Base-by-base conservation (phyloP, 2,113 vertebrate genomes). In the Rhodinocichla rosea region DNA sequence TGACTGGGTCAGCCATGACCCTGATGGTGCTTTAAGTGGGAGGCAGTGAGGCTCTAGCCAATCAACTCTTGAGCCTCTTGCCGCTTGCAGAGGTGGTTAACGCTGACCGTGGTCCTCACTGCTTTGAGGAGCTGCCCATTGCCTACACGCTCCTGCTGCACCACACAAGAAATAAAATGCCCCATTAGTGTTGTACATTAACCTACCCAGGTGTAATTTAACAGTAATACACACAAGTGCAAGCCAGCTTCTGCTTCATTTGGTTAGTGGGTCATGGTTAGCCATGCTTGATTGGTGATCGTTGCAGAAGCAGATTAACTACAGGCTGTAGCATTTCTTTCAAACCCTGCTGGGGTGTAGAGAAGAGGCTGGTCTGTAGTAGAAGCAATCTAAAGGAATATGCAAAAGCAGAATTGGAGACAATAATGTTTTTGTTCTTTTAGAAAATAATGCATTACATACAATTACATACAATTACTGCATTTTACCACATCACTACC, bases 241-340 rank as follows among this genome's bases (percentile, higher is more conserved):
- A 78, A 6, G 18, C 9, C 83, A 68, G 49, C 86, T 94, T 92
- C 92, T 86, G 62, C 90, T 88, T 95, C 63, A 23, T 82, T 94
- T 92, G 69, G 2, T 94, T 93, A 82, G 69, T 86, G 77, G 93
- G 89, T 93, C 90, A 42, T 35, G 57, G 26, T 89, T 88, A 92
- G 62, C 53, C 80, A 62, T 15, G 40, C 76, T 56, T 88, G 63
- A 40, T 62, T 77, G 85, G 67, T 74, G 71, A 53, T 71, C 16
- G 0, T 8, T 75, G 73, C 53, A 52, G 59, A 23, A 71, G 64
- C 26, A n/a, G 37, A 70, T 78, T 32, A 70, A 45, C 40, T 27
- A 4, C 2, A 2, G 73, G 12, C 27, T 64, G 40, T 11, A 86
- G 53, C n/a, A 17, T 67, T 86, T 62, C 33, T 77, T 62, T 50